Evolutionary conservation across 2,888 invertebrate species (phyloP), one percentile per base, ranked within the genome.

Genomic region (Eupeodes luniger): DNA sequence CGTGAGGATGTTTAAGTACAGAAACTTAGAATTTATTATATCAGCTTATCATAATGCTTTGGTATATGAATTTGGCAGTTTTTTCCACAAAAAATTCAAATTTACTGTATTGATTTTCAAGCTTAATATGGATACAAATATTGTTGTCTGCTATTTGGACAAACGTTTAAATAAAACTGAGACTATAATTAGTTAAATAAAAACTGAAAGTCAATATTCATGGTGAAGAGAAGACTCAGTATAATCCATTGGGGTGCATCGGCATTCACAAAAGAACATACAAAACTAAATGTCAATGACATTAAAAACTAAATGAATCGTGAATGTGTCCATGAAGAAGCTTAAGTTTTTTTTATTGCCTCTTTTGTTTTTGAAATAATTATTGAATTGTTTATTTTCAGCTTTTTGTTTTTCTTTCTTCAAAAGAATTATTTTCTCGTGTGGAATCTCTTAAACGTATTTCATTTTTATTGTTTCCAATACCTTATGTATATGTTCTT

Each of bases 141-240:
- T 10, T 67, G n/a, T 5, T 55, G 16, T 49, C 49, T 53, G 11
- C 19, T 10, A 40, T 78, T 36, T 5, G 6, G 61, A 47, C 72
- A 44, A 44, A 51, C 62, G 72, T 49, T 62, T n/a, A 53, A 81
- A 74, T 74, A 11, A 49, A 62, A 80, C 84, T 87, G 57, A 80
- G 11, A 40, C 34, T n/a, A 47, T 40, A 27, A 36, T 16, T 14
- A 57, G 16, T 55, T 12, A 16, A 57, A 6, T 61, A 11, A n/a
- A 34, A 61, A 69, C 16, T 34, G 49, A 40, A 61, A 72, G 51
- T 47, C 12, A 69, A 19, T 64, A 40, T 27, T 69, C 19, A 19
- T 10, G 59, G 11, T 9, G 49, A 75, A 47, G 61, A n/a, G 3
- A 27, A 51, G 16, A 57, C 53, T 14, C 34, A 10, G 49, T 11